Percentiles rank a stretch among this genome's conserved stretches.
phyloP scores from a whole-genome alignment of 1,140 invertebrate species.

The Leptinotarsa lineolata region DNA sequence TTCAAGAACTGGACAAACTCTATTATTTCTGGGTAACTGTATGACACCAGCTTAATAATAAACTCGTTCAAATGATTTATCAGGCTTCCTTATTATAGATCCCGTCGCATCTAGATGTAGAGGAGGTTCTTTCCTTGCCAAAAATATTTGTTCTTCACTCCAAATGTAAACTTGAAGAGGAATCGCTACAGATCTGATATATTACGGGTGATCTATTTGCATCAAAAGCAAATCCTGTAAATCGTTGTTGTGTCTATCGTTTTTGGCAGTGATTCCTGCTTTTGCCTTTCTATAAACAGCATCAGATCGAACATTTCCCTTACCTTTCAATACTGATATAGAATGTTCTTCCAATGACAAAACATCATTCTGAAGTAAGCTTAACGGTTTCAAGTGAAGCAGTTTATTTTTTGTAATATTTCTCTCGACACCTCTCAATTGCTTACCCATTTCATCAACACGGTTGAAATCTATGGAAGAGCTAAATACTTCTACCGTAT shows the following conservation, averaged over 20 bases:
- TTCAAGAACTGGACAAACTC: slow-evolving; percentile 10
- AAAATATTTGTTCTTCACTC: slow-evolving; percentile 11
- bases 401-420: slow-evolving; percentile 7
- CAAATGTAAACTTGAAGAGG: slow-evolving; percentile 3
- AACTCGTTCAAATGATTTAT: neutral
- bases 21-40: neutral
- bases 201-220: neutral
- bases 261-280: neutral
- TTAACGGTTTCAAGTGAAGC: neutral
- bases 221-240: slow-evolving; percentile 10
- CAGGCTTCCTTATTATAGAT: slow-evolving; percentile 3
- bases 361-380: slow-evolving; percentile 3
- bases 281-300: neutral
- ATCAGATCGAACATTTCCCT: slow-evolving; percentile 9
- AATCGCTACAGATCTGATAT: slow-evolving; percentile 7
- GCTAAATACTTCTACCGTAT: neutral
- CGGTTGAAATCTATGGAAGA: slow-evolving; percentile 5
- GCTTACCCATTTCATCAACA: neutral
- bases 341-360: neutral
- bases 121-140: neutral
- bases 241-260: slow-evolving; percentile 4
- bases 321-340: neutral
- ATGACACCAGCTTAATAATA: slow-evolving; percentile 14
- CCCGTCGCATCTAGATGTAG: slow-evolving; percentile 9
- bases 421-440: neutral